These are phyloP conservation scores for Melanotaenia trifasciata DNA, from an alignment of 2,797 vertebrate species.

Conservation along the genomic window DNA sequence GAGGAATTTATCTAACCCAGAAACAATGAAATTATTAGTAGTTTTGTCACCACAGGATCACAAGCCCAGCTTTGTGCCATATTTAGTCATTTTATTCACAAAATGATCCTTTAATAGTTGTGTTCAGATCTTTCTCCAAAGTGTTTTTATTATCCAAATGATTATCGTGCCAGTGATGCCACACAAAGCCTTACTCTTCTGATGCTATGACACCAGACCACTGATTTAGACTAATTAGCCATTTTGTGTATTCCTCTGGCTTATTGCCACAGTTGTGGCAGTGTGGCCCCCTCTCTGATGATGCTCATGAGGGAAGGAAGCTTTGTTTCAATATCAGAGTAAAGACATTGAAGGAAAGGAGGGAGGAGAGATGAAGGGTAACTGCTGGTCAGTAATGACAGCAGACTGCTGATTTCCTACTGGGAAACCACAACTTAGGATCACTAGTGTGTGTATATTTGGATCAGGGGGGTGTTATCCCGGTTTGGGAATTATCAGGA, in stretches of 20 bases:
- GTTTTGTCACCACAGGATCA: not conserved
- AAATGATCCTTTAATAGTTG: not conserved
- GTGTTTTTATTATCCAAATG: not conserved
- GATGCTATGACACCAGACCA: slow-evolving; percentile 44
- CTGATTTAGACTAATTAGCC: slow-evolving; percentile 49
- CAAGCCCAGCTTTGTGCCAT: not conserved
- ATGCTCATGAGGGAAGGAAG: slow-evolving; percentile 46
- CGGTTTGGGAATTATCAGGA: slow-evolving; percentile 48
- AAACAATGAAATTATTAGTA: not conserved
- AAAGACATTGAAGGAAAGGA: slow-evolving; percentile 11
- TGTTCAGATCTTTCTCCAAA: not conserved
- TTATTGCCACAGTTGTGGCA: slow-evolving; percentile 39
- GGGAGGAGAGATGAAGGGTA: slow-evolving; percentile 16
- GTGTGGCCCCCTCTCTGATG: slow-evolving; percentile 41
- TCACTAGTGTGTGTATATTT: slow-evolving; percentile 16
- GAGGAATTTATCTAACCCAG: not conserved
- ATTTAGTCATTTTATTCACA: not conserved
- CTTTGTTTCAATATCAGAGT: slow-evolving; percentile 35
- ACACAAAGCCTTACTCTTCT: slow-evolving; percentile 10
- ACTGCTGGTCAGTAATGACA: slow-evolving; percentile 41
- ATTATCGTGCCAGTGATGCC: not conserved
- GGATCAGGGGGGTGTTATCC: slow-evolving; percentile 16
- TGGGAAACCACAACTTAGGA: slow-evolving; percentile 57
- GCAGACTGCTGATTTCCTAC: slow-evolving; percentile 68
- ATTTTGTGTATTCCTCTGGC: slow-evolving; percentile 56